Percentiles rank a stretch among this genome's conserved stretches.
Conservation (phyloP, 2,888 invertebrate species). For the Polymixis lichenea region DNA sequence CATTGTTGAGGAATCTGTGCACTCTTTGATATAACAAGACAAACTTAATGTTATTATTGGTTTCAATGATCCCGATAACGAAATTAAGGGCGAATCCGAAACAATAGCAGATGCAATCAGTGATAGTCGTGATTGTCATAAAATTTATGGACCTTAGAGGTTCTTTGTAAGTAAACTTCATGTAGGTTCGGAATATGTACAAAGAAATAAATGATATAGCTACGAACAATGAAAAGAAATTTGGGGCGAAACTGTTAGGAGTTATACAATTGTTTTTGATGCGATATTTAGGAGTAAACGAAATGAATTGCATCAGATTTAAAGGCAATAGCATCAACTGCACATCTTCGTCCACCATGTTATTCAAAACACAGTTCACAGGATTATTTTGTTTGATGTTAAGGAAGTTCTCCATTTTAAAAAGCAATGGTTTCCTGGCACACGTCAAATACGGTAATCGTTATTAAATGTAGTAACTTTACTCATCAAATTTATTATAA, state of each 20-base stretch:
- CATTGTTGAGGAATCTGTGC: constrained; percentile 11
- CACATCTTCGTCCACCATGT: constrained; percentile 18
- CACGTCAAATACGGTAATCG: neutral
- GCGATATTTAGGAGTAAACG: constrained; percentile 7
- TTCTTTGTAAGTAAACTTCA: neutral
- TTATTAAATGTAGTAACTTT: neutral
- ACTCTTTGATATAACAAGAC: constrained; percentile 22
- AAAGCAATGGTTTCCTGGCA: neutral
- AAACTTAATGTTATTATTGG: constrained; percentile 8
- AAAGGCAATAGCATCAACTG: constrained; percentile 25
- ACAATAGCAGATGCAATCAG: constrained; percentile 6
- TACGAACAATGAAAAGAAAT: neutral
- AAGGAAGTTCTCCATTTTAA: neutral
- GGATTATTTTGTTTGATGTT: neutral
- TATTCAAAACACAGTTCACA: neutral
- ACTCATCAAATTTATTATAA: neutral
- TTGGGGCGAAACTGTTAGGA: constrained; percentile 1
- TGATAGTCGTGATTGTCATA: neutral
- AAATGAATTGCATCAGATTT: constrained; percentile 8
- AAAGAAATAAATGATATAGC: neutral
- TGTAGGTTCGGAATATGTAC: neutral
- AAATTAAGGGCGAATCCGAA: constrained; percentile 13
- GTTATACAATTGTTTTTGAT: constrained; percentile 13
- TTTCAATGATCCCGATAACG: neutral
- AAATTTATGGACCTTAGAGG: neutral